phyloP scores from a whole-genome alignment of 2,888 invertebrate genomes.

The Caenorhabditis zanzibari region DNA sequence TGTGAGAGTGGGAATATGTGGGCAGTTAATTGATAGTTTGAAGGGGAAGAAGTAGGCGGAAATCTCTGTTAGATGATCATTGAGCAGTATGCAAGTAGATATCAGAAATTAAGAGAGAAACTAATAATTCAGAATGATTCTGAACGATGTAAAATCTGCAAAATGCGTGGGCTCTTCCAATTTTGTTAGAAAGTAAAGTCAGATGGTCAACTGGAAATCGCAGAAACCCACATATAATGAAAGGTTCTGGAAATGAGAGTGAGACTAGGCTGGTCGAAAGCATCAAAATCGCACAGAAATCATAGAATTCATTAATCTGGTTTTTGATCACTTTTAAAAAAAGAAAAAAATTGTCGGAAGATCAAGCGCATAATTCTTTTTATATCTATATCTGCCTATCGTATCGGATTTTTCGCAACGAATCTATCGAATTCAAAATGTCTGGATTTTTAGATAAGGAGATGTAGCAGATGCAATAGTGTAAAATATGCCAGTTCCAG shows the following conservation, averaged over 20 bases:
- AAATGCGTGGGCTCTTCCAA: conserved; percentile 21
- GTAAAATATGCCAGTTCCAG: background rate
- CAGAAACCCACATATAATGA: no score
- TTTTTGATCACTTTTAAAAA: conserved; percentile 26
- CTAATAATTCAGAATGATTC: background rate
- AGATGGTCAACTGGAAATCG: no score
- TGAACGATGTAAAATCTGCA: background rate
- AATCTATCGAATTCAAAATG: conserved; percentile 24
- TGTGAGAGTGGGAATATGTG: conserved; percentile 15
- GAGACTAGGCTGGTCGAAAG: background rate
- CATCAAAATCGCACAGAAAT: background rate
- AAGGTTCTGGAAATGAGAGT: background rate
- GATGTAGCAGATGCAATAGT: background rate
- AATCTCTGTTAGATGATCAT: conserved; percentile 29
- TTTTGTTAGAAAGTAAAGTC: no score
- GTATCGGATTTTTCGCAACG: conserved; percentile 25
- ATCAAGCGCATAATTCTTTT: conserved; percentile 25
- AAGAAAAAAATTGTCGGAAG: conserved; percentile 18
- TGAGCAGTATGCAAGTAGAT: conserved; percentile 10
- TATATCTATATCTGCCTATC: conserved; percentile 5
- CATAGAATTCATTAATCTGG: conserved; percentile 11
- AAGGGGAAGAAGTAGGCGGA: conserved; percentile 17
- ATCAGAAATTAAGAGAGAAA: background rate
- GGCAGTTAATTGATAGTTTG: conserved; percentile 34
- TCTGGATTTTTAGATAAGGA: conserved; percentile 11